phyloP scores from a whole-genome alignment of 2,797 vertebrate genomes.

The Corythornis leucogaster region DNA sequence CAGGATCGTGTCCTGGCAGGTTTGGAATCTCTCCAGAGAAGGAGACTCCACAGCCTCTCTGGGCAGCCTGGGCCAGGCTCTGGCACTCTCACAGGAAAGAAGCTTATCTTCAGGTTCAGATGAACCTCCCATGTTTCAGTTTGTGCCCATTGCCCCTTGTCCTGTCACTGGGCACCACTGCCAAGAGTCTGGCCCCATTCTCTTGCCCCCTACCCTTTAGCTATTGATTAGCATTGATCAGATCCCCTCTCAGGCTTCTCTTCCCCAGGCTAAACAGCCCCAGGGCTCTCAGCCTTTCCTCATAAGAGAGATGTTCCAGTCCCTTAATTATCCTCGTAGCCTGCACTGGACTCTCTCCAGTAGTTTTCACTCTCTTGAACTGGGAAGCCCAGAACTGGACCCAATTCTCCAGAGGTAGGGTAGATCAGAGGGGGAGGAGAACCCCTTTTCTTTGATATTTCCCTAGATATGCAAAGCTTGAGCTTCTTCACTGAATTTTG shows the following conservation, averaged over 20 bases:
- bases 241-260: not conserved
- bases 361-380: not conserved
- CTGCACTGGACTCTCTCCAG: not conserved
- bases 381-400: not conserved
- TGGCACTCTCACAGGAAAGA: not conserved
- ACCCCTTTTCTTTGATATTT: not conserved
- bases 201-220: not conserved
- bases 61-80: not conserved
- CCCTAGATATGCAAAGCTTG: accelerated
- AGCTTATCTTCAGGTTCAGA: not conserved
- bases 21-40: not conserved
- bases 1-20: not conserved
- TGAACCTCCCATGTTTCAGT: not conserved
- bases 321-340: not conserved
- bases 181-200: not conserved
- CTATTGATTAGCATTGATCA: not conserved
- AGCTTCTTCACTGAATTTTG: not conserved
- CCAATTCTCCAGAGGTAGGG: not conserved
- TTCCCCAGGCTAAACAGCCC: not conserved
- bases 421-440: not conserved
- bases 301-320: not conserved
- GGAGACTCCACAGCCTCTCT: not conserved
- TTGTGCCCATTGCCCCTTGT: not conserved
- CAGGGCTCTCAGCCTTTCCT: not conserved
- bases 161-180: not conserved